phyloP scores from a whole-genome alignment of 2,888 invertebrate species.

The Drosophila mayaguana region DNA sequence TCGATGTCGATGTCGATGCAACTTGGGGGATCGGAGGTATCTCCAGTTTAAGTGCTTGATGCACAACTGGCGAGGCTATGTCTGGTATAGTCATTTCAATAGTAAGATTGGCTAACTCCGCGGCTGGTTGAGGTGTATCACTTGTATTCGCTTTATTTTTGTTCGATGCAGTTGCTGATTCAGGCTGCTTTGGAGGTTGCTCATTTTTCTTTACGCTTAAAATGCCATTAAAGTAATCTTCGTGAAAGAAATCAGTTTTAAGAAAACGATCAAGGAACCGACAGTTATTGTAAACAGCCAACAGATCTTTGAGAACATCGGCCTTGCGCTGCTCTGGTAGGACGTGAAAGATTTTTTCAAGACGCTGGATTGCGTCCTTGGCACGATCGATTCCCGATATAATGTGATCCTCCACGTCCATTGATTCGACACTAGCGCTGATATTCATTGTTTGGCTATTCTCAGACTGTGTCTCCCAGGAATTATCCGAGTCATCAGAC shows the following conservation, averaged over 20 bases:
- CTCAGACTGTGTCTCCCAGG: constrained; percentile 94
- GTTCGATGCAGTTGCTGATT: background rate
- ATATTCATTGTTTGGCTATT: constrained; percentile 82
- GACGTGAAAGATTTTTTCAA: constrained; percentile 92
- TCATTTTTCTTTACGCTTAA: constrained; percentile 86
- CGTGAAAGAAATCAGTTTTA: constrained; percentile 94
- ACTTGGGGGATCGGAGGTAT: constrained; percentile 5
- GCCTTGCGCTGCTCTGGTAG: constrained; percentile 91
- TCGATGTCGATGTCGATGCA: constrained; percentile 46
- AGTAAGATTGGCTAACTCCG: background rate
- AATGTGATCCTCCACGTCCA: constrained; percentile 87
- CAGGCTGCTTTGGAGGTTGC: background rate
- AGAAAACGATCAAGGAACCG: constrained; percentile 94
- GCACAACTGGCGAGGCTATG: constrained; percentile 1
- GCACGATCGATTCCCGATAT: constrained; percentile 92
- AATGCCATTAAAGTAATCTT: constrained; percentile 91
- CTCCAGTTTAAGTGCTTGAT: constrained; percentile 7
- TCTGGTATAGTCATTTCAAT: background rate
- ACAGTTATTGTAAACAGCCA: constrained; percentile 94
- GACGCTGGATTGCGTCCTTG: constrained; percentile 89
- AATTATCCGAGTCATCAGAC: constrained; percentile 89
- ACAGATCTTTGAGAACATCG: constrained; percentile 91
- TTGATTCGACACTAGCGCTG: constrained; percentile 65
- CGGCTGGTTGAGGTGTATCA: background rate
- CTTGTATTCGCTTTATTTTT: background rate